Evolutionary conservation across 1,140 invertebrate genomes (phyloP).

Genomic region (Zaprionus camerounensis): DNA sequence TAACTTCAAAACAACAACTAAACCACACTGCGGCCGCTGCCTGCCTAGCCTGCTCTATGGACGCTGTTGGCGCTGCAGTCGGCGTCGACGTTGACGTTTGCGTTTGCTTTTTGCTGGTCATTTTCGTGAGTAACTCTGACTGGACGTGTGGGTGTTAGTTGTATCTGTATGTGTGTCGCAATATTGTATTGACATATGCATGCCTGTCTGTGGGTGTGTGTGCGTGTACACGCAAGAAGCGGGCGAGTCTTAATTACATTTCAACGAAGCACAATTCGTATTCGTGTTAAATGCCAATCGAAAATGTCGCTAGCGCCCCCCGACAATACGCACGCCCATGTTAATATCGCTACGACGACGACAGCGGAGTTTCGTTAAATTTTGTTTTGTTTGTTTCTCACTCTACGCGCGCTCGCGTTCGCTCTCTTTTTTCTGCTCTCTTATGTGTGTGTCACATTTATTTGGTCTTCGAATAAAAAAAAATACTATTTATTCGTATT

Average conservation of each 20-base stretch:
- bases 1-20: slow-evolving; percentile 80
- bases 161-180: slow-evolving; percentile 26
- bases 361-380: slow-evolving; percentile 66
- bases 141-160: slow-evolving; percentile 38
- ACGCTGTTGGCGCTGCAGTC: background rate
- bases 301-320: slow-evolving; percentile 37
- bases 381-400: slow-evolving; percentile 74
- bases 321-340: slow-evolving; percentile 56
- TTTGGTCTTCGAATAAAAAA: slow-evolving; percentile 57
- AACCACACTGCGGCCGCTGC: slow-evolving; percentile 44
- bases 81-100: slow-evolving; percentile 10
- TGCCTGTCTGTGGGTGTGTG: slow-evolving; percentile 27
- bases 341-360: slow-evolving; percentile 68
- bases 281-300: slow-evolving; percentile 43
- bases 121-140: slow-evolving; percentile 66
- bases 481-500: slow-evolving; percentile 50
- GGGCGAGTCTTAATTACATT: slow-evolving; percentile 79
- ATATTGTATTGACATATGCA: slow-evolving; percentile 23
- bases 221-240: slow-evolving; percentile 60
- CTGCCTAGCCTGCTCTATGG: slow-evolving; percentile 14
- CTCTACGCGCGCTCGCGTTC: slow-evolving; percentile 30
- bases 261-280: slow-evolving; percentile 46
- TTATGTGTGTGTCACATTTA: slow-evolving; percentile 22
- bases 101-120: slow-evolving; percentile 65
- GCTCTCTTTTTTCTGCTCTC: background rate